Evolutionary conservation across 2,888 invertebrate species (phyloP).

Genomic region (Yponomeuta malinellus): DNA sequence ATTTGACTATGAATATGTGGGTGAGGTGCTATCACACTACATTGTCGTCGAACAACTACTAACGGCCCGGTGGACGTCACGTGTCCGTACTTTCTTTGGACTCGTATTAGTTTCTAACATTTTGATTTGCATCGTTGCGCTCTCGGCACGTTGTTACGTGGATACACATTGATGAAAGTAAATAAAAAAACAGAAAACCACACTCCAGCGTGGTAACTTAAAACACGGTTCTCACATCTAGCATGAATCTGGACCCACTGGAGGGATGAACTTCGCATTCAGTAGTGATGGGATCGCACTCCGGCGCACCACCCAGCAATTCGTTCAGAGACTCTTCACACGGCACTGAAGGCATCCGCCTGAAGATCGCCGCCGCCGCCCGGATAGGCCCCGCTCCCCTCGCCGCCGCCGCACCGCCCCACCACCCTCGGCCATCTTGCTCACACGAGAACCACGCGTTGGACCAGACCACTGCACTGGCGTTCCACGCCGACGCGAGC

Average conservation of each 20-base stretch:
- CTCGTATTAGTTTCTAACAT: no score
- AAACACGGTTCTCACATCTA: neutral
- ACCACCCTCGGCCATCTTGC: conserved; percentile 49
- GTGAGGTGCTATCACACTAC: no score
- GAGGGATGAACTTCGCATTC: conserved; percentile 53
- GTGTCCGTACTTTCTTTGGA: no score
- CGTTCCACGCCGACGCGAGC: conserved; percentile 68
- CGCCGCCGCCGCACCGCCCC: conserved; percentile 67
- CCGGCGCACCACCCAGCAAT: conserved; percentile 77
- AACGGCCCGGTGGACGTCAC: no score
- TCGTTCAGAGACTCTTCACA: conserved; percentile 82
- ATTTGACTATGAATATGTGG: no score
- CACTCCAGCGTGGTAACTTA: neutral
- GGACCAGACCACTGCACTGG: conserved; percentile 61
- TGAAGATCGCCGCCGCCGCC: conserved; percentile 78
- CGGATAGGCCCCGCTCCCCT: conserved; percentile 55
- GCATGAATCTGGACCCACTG: conserved; percentile 15
- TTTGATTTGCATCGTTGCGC: no score
- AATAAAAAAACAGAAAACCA: neutral
- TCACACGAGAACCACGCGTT: conserved; percentile 68
- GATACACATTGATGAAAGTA: neutral
- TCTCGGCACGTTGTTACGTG: no score
- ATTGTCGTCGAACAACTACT: no score
- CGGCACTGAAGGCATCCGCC: conserved; percentile 79
- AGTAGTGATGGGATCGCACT: conserved; percentile 53